Evolutionary conservation across 2,888 invertebrate genomes (phyloP), one percentile per base, ranked within the genome.

Genomic region (Notodonta dromedarius): DNA sequence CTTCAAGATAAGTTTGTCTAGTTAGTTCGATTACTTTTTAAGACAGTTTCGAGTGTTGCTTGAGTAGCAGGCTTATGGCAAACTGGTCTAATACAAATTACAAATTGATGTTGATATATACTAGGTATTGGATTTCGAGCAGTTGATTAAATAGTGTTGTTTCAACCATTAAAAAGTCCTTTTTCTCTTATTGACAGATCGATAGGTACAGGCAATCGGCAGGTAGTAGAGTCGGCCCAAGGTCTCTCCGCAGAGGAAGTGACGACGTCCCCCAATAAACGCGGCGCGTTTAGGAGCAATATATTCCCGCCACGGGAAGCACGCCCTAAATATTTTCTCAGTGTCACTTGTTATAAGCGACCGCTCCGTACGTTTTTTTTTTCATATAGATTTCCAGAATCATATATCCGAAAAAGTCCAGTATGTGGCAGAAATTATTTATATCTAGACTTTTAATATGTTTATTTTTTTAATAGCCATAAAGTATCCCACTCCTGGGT

Each of bases 301-400:
- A 79, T 74, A 74, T 79, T 73, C 71, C 65, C 58, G 65, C 60
- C 50, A 52, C 69, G 74, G 78, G 76, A 79, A 76, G 67, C 70
- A 70, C 67, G 80, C 69, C 69, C 75, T 78, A 73, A 74, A 79
- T 76, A 75, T 79, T 75, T 73, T 76, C 60, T 68, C 62, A 35
- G 58, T 54, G 46, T 14, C 57, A 8, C 2, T 6, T 57, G 69
- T 73, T 59, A 16, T 58, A 71, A 69, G 65, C 53, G 11, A 59
- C 5, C 24, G 54, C 56, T 57, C 50, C 51, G 5, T n/a, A 12
- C 4, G 7, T 3, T 35, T 6, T 35, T 6, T 35, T 35, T 35
- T 35, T 35, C 35, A 35, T 35, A 35, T 2, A 24, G 24, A 24
- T 24, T 24, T 24, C 2, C n/a, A n/a, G n/a, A 35, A 35, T 35